Percentiles rank a stretch among this genome's conserved stretches.
These are phyloP conservation scores for Pogonus chalceus DNA, from an alignment of 1,140 invertebrate species.

Conservation along the genomic window DNA sequence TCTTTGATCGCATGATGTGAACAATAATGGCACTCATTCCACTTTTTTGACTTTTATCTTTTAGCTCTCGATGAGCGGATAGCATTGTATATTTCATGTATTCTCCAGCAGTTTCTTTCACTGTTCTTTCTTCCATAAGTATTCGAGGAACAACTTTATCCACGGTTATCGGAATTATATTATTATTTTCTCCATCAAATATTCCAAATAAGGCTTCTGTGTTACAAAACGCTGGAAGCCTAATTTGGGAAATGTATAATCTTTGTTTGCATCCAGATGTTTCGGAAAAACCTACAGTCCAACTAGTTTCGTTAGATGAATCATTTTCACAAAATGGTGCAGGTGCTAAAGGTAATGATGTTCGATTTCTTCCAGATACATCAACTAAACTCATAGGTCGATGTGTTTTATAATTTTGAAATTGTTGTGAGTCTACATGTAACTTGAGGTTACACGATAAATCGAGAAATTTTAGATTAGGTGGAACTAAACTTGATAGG, in stretches of 20 bases:
- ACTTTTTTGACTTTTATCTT: conserved; percentile 57
- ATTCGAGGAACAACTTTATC: conserved; percentile 64
- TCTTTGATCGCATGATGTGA: conserved; percentile 53
- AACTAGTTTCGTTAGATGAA: conserved; percentile 48
- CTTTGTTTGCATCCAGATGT: conserved; percentile 63
- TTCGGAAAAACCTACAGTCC: conserved; percentile 75
- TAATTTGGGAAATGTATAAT: conserved; percentile 63
- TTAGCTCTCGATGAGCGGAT: conserved; percentile 62
- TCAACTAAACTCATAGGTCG: conserved; percentile 71
- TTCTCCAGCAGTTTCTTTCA: conserved; percentile 65
- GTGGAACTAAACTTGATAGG: conserved; percentile 60
- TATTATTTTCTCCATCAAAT: conserved; percentile 66
- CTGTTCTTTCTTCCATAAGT: conserved; percentile 64
- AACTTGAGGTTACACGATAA: conserved; percentile 72
- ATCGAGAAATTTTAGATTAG: conserved; percentile 73
- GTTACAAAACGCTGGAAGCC: conserved; percentile 65
- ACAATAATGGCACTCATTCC: conserved; percentile 60
- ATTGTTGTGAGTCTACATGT: conserved; percentile 70
- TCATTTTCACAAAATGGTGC: conserved; percentile 48
- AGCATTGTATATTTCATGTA: conserved; percentile 76
- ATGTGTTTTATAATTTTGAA: conserved; percentile 65
- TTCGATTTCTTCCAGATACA: conserved; percentile 65
- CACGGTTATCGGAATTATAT: conserved; percentile 52
- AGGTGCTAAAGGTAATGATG: conserved; percentile 50
- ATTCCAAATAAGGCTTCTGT: conserved; percentile 70